Evolutionary conservation across 2,113 vertebrate species (phyloP), one percentile per base, ranked within the genome.

Genomic region (Vulpes vulpes): DNA sequence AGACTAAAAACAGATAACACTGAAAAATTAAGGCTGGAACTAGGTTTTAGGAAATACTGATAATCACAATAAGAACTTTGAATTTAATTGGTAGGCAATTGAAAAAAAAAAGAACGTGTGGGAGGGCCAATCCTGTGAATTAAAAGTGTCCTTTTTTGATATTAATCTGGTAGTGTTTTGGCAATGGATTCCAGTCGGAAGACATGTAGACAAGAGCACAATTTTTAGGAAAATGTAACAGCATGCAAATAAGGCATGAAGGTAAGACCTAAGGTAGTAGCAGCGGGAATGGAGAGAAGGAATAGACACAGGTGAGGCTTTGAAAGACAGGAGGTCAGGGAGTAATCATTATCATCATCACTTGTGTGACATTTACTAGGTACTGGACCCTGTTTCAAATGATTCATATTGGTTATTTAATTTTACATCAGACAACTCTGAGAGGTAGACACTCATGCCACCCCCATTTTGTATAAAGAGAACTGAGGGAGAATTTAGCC

Each of bases 41-140:
- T 5, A 35, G 10, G 6, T 49, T 87, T 1, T 91, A 65, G 16
- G 38, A 87, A 88, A 69, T 79, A 96, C 17, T 83, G n/a, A 43
- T 35, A 62, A 59, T 32, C 3, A 64, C 32, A 90, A 16, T 69
- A 65, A 84, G 35, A 87, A 38, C 87, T 57, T 32, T 69, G 51
- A 97, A 86, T 94, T 89, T 89, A 59, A 71, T 84, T 91, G 32
- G 8, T 25, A 73, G 35, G 0, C 4, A 81, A 32, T 94, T 80
- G 43, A 38, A 69, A 82, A 35, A 22, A n/a, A 19, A 74, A 3
- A 60, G 8, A 81, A 17, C 90, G 71, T 84, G 80, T 59, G 1
- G 73, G 14, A 85, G n/a, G 3, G 4, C 5, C 22, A 67, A 81
- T 78, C 27, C 6, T 38, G 10, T 74, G 62, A 94, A 83, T 11